Evolutionary conservation across 1,140 invertebrate species (phyloP), one percentile per base, ranked within the genome.

Genomic region (Papilio machaon): DNA sequence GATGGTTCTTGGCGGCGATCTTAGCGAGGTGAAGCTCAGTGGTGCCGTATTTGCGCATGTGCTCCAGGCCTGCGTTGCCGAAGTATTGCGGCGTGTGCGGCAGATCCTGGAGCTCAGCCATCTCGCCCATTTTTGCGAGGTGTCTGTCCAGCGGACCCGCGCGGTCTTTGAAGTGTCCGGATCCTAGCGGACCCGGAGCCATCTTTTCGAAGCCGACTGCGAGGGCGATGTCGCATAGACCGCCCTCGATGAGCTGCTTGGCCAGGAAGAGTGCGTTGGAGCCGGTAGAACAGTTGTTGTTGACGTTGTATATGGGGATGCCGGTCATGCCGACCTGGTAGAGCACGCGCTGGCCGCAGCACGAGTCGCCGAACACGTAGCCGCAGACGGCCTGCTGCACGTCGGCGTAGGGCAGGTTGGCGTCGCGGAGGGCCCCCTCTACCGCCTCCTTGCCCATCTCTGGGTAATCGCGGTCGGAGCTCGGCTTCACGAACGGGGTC

Each of bases 141-240:
- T 99, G 99, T 86, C 97, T 98, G 75, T 99, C 98, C 95, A 99
- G 96, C 17, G 99, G 99, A 95, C 98, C 98, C 0, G 98, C 97
- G 73, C 99, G 96, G 91, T 99, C 99, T 60, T 95, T 95, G 90
- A 96, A 99, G 95, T 97, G 97, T 54, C 85, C 84, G 0, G 96
- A 95, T 19, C 96, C 95, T 3, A 99, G 95, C 13, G 99, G 98
- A 0, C 99, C 99, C 67, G 96, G 95, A 85, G 99, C 97, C 99
- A 99, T 99, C 94, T 99, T 99, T 90, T 99, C 99, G 94, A 99
- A 99, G 8, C 99, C 99, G 70, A 99, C 90, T 30, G 99, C 99
- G 52, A 99, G 92, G 0, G 97, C 97, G 92, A 99, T 99, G 89
- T 99, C 97, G n/a, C 96, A 96, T 84, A 96, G 95, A 11, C 98